Percentiles rank a stretch among this genome's conserved stretches.
Conservation (phyloP, 2,797 vertebrate species). For the Chromis chromis region DNA sequence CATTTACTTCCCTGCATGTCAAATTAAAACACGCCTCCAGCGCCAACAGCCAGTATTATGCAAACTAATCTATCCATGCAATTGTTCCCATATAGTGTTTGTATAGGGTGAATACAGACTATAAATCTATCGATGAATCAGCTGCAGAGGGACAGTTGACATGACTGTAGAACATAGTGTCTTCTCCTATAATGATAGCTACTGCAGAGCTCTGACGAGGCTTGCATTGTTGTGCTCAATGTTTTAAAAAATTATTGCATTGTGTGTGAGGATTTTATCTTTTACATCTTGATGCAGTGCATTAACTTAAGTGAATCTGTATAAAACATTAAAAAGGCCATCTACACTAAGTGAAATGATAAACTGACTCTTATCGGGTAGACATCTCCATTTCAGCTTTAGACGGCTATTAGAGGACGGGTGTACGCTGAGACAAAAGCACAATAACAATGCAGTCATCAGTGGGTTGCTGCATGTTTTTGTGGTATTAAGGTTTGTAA, state of each 20-base stretch:
- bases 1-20: background rate
- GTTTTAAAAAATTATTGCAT: background rate
- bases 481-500: slow-evolving; percentile 34
- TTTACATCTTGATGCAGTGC: background rate
- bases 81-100: background rate
- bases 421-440: slow-evolving; percentile 31
- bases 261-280: background rate
- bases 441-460: slow-evolving; percentile 49
- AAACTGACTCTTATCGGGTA: slow-evolving; percentile 1
- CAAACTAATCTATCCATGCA: background rate
- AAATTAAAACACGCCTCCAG: background rate
- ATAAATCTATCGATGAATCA: background rate
- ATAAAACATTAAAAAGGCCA: background rate
- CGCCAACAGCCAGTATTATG: background rate
- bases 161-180: background rate
- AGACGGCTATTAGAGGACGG: slow-evolving; percentile 25
- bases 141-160: background rate
- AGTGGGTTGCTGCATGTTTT: slow-evolving; percentile 19
- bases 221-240: background rate
- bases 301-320: slow-evolving; percentile 18
- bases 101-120: background rate
- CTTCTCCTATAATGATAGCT: background rate
- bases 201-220: background rate
- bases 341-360: background rate
- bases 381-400: background rate